Percentiles rank a stretch among this genome's conserved stretches.
Conservation (phyloP, 2,888 invertebrate species). For the Sphinx pinastri region DNA sequence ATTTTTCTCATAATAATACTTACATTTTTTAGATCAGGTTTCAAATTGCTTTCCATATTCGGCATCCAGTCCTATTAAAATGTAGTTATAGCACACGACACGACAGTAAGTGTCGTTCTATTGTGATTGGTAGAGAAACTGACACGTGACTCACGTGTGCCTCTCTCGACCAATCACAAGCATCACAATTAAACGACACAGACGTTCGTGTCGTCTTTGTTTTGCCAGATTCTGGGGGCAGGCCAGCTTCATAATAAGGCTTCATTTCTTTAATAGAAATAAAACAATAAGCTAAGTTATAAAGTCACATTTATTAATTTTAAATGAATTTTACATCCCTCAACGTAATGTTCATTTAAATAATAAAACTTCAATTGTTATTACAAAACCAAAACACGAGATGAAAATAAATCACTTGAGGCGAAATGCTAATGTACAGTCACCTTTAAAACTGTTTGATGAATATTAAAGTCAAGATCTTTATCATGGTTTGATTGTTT, state of each 20-base stretch:
- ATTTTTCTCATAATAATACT: no score
- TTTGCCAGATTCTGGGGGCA: no score
- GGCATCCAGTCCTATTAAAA: no score
- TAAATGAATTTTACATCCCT: slow-evolving; percentile 60
- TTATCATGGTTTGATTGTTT: not conserved
- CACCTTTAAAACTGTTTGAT: slow-evolving; percentile 34
- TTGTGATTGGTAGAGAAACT: no score
- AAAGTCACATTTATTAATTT: slow-evolving; percentile 69
- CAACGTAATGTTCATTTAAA: slow-evolving; percentile 44
- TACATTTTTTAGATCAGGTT: no score
- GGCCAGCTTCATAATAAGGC: not conserved
- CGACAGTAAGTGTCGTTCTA: no score
- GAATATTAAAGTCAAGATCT: not conserved
- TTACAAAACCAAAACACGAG: slow-evolving; percentile 34
- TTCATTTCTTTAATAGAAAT: slow-evolving; percentile 22
- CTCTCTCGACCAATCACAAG: no score
- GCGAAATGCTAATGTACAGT: slow-evolving; percentile 35
- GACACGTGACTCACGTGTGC: no score
- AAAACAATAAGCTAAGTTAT: slow-evolving; percentile 44
- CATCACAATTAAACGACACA: no score
- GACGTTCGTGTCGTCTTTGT: no score
- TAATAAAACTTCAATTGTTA: slow-evolving; percentile 34
- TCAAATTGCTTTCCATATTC: no score
- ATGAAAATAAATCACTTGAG: slow-evolving; percentile 36
- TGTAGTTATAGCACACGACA: no score